Percentiles rank a stretch among this genome's conserved stretches.
These are phyloP conservation scores for Xiphophorus birchmanni DNA, from an alignment of 2,797 vertebrate genomes.

Conservation along the genomic window DNA sequence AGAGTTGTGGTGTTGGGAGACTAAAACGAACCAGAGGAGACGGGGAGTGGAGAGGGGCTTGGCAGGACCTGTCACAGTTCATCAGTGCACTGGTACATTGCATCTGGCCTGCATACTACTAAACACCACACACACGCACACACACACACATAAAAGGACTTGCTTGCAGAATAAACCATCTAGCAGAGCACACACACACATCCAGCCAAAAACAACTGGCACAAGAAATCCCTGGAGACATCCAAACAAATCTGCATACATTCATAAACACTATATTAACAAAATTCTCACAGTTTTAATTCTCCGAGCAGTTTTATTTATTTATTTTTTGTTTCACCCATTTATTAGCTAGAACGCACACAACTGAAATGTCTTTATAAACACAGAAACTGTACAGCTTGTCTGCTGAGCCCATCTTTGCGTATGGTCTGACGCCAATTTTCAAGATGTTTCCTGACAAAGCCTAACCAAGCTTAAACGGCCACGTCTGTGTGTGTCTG, in stretches of 20 bases:
- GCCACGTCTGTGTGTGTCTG: conserved; percentile 32
- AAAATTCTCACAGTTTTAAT: not conserved
- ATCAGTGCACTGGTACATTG: conserved; percentile 72
- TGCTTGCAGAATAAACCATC: conserved; percentile 47
- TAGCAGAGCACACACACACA: conserved; percentile 36
- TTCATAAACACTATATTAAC: not conserved
- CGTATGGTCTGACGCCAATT: conserved; percentile 51
- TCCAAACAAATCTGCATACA: conserved; percentile 30
- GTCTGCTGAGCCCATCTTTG: conserved; percentile 35
- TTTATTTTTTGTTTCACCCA: not conserved
- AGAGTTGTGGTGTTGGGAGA: conserved; percentile 27
- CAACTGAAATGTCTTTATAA: conserved; percentile 8
- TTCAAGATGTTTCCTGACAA: conserved; percentile 61
- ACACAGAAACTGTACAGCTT: conserved; percentile 10
- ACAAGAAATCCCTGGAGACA: conserved; percentile 58
- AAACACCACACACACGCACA: conserved; percentile 41
- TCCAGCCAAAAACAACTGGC: conserved; percentile 56
- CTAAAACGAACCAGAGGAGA: conserved; percentile 49
- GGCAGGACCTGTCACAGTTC: conserved; percentile 77
- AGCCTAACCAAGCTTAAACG: conserved; percentile 65
- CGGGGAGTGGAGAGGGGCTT: conserved; percentile 34
- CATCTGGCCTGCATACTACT: conserved; percentile 74
- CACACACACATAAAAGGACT: conserved; percentile 43
- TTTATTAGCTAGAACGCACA: conserved; percentile 7
- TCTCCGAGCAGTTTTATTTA: not conserved